Evolutionary conservation across 1,140 invertebrate species (phyloP).

Genomic region (Tetramorium alpestre): DNA sequence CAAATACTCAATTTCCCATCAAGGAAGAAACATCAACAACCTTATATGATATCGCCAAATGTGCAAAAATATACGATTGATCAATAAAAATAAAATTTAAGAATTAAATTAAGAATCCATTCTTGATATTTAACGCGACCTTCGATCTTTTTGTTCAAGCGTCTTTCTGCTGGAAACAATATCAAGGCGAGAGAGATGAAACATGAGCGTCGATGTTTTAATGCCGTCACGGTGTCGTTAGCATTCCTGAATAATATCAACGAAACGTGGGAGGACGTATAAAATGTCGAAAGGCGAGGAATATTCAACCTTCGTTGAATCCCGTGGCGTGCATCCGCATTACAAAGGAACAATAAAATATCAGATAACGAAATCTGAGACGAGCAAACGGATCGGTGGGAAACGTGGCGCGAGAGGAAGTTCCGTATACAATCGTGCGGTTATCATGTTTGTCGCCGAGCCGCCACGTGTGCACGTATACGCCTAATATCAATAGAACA

Average conservation of each 20-base stretch:
- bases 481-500: background rate
- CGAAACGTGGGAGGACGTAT: background rate
- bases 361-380: slow-evolving; percentile 67
- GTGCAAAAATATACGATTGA: background rate
- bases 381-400: slow-evolving; percentile 34
- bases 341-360: slow-evolving; percentile 70
- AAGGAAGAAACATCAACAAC: background rate
- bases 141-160: background rate
- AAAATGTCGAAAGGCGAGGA: slow-evolving; percentile 1
- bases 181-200: background rate
- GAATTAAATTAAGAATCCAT: background rate
- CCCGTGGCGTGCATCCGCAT: slow-evolving; percentile 12
- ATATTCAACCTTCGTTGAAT: slow-evolving; percentile 38
- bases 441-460: slow-evolving; percentile 28
- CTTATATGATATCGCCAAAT: background rate
- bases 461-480: background rate
- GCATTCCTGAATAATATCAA: background rate
- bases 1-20: background rate
- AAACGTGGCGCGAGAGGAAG: background rate
- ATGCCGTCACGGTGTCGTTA: background rate
- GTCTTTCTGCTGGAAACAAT: background rate
- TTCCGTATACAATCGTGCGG: slow-evolving; percentile 17
- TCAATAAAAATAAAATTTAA: background rate
- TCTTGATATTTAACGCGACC: background rate
- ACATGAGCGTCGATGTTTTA: background rate